Base-by-base conservation (phyloP, 2,888 invertebrate species). In the Cosmopolites sordidus region DNA sequence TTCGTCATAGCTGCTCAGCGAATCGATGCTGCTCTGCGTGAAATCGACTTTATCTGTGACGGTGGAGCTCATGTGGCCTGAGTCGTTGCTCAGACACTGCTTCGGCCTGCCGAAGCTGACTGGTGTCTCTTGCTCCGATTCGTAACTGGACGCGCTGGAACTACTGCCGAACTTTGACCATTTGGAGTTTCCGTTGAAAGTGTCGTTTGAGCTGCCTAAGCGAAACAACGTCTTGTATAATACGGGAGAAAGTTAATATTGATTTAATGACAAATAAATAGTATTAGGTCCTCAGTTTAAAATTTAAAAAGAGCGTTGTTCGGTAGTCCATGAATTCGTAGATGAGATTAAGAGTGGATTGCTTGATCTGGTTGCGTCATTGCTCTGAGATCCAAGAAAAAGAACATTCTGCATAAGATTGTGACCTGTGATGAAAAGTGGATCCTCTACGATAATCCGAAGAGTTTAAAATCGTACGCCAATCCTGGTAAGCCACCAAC, bases 1-100 rank as follows among this genome's bases (percentile, higher is more conserved):
- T 52, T 75, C 75, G 57, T 75, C 75, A 43, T 74, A 64, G 5
- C 74, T 74, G 61, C 73, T 73, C 37, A 75, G 54, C 41, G 74
- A 74, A 61, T 74, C 74, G 5, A 69, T 69, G 2, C 73, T 74
- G 60, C 73, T 75, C 37, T 69, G 73, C 17, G 73, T 73, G 45
- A 69, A 72, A 56, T 71, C 73, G 18, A 66, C 69, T 61, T 73
- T 73, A 18, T 66, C 70, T 12, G 69, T 69, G 6, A 69, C 70
- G 15, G 67, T 63, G 17, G 72, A 72, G 54, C 68, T 73, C 54
- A 72, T 62, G 62, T 74, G 70, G 4, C 74, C 75, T 6, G 74
- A 74, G 62, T 73, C 73, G 51, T 73, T 73, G 56, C 74, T 74
- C n/a, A 68, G 59, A 54, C 66, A 65, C 48, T 55, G 61, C 38